Evolutionary conservation across 2,113 vertebrate species (phyloP).

Genomic region (Rynchops niger): DNA sequence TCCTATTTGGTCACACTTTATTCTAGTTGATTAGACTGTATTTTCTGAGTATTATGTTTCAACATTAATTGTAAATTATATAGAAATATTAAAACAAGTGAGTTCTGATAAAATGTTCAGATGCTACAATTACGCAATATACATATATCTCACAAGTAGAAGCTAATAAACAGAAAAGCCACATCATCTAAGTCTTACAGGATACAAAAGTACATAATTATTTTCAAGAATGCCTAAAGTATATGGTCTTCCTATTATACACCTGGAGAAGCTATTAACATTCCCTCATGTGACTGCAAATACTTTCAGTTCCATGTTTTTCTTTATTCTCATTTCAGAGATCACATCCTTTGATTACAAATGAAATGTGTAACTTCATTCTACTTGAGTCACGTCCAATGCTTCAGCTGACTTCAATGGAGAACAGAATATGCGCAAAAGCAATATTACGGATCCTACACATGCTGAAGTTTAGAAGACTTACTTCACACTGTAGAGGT

Average conservation of each 20-base stretch:
- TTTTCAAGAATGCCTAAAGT: background rate
- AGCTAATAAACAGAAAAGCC: background rate
- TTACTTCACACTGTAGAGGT: background rate
- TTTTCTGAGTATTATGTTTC: background rate
- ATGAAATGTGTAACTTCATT: background rate
- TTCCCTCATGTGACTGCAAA: background rate
- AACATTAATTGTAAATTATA: background rate
- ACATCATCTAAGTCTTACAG: background rate
- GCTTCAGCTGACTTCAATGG: background rate
- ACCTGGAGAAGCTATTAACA: background rate
- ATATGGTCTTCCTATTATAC: background rate
- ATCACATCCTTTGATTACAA: background rate
- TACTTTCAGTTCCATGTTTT: background rate
- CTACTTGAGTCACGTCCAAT: background rate
- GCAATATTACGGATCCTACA: background rate
- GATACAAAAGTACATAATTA: background rate
- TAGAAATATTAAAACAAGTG: background rate
- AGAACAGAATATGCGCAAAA: background rate
- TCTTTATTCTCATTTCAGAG: background rate
- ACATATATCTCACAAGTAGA: background rate
- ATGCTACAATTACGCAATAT: background rate
- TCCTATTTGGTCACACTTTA: background rate
- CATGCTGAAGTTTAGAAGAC: background rate
- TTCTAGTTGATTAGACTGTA: background rate
- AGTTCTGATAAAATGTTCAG: background rate